phyloP scores from a whole-genome alignment of 2,888 invertebrate genomes.

The Caenorhabditis plicata region DNA sequence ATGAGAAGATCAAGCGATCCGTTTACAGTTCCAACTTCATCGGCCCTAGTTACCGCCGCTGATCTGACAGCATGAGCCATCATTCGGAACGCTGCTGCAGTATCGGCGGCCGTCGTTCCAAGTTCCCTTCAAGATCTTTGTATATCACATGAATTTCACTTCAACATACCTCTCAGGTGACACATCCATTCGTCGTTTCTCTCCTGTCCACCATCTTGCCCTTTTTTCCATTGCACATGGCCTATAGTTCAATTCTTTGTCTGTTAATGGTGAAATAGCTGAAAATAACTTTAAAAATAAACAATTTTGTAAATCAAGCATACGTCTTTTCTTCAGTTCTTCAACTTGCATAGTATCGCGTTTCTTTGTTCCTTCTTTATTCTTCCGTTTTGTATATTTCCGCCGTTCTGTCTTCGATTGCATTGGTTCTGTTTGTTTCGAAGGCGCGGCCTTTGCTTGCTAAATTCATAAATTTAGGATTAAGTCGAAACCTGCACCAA shows the following conservation, averaged over 20 bases:
- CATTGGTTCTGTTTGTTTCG: slow-evolving; percentile 1
- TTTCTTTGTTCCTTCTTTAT: slow-evolving; percentile 14
- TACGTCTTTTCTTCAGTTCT: slow-evolving; percentile 17
- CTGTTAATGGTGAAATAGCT: slow-evolving; percentile 35
- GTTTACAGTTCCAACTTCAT: slow-evolving; percentile 53
- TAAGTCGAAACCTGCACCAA: slow-evolving; percentile 3
- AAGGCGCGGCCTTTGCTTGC: slow-evolving; percentile 7
- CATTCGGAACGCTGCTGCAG: slow-evolving; percentile 52
- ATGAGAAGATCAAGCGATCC: slow-evolving; percentile 59
- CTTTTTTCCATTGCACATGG: slow-evolving; percentile 52
- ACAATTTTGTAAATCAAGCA: neutral
- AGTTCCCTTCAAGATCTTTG: slow-evolving; percentile 25
- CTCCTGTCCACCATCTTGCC: slow-evolving; percentile 58
- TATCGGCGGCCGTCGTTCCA: slow-evolving; percentile 37
- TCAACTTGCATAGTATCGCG: slow-evolving; percentile 11
- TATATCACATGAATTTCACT: too few species aligned
- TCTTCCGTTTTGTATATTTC: slow-evolving; percentile 42
- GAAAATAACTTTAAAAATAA: slow-evolving; percentile 1
- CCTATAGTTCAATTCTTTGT: slow-evolving; percentile 30
- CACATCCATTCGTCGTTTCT: slow-evolving; percentile 46
- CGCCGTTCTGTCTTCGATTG: slow-evolving; percentile 9
- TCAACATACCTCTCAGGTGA: slow-evolving; percentile 39
- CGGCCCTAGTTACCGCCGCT: slow-evolving; percentile 49
- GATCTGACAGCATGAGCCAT: slow-evolving; percentile 47
- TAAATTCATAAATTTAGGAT: neutral